Base-by-base conservation (phyloP, 2,113 vertebrate species). In the Mystacornis crossleyi region DNA sequence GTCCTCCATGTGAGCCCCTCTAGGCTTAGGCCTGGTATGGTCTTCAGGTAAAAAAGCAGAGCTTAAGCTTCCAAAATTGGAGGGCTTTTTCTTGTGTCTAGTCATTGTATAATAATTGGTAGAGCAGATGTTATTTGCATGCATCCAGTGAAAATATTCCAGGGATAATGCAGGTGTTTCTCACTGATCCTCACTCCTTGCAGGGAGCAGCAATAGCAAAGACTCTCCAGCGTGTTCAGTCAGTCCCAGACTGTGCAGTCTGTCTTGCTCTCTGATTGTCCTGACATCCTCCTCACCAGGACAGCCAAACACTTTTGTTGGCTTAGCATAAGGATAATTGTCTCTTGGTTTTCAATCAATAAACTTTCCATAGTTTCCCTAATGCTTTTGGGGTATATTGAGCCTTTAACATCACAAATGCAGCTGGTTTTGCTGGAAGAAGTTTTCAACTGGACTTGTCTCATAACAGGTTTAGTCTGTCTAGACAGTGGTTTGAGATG, bases 1-100 rank as follows among this genome's bases (percentile, higher is more conserved):
- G 14, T 51, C 38, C 10, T 71, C 36, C 33, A 53, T 0, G 0
- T 23, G 11, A 74, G 11, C 18, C 6, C 29, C 15, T 31, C 8
- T 19, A 70, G 9, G 6, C 4, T 47, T 54, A 40, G 11, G 8
- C 7, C 29, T 79, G 33, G 4, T 38, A 10, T 21, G 9, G 9
- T 53, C 33, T 72, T 78, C 33, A 33, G 31, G 11, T 58, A 13
- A 73, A 81, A 19, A 2, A 13, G 20, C 36, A 36, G 14, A 64
- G 8, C 6, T 89, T 66, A 24, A 70, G 17, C 34, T 84, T 87
- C 17, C 24, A 45, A 53, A 75, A 65, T 65, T 5, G 40, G 14
- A 15, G 20, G 5, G 0, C 3, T 53, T 51, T 45, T n/a, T 7
- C 19, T 33, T 33, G 4, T 48, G 25, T 26, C 57, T 67, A 21